These are phyloP conservation scores for Amphipoea lucens DNA, from an alignment of 2,888 invertebrate genomes.

Conservation along the genomic window DNA sequence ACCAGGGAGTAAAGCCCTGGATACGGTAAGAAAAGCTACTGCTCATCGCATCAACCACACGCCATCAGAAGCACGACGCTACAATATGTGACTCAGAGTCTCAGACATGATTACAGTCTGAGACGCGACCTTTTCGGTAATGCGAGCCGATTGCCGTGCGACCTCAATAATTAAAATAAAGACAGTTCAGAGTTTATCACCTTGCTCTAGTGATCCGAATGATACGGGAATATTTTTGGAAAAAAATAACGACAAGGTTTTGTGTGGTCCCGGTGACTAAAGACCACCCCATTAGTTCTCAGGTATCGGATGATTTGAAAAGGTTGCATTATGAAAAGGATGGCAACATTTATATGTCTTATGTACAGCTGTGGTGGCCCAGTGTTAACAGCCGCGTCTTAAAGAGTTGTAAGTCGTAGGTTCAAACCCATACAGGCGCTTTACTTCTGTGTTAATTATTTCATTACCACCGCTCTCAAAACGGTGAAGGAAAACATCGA, in stretches of 20 bases:
- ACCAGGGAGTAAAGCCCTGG: not conserved
- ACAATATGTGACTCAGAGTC: slow-evolving; percentile 74
- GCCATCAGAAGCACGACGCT: slow-evolving; percentile 55
- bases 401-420: no score
- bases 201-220: slow-evolving; percentile 41
- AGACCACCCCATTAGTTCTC: not conserved
- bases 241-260: not conserved
- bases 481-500: no score
- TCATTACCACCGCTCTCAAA: no score
- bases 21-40: not conserved
- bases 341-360: not conserved
- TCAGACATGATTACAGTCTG: slow-evolving; percentile 72
- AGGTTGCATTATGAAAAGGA: not conserved
- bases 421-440: no score
- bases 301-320: not conserved
- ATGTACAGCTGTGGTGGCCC: no score
- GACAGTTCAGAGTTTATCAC: slow-evolving; percentile 56
- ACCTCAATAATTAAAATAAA: slow-evolving; percentile 61
- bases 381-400: no score
- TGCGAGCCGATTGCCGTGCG: slow-evolving; percentile 61
- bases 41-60: slow-evolving; percentile 28
- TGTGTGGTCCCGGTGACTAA: not conserved
- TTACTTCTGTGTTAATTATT: no score
- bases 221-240: not conserved
- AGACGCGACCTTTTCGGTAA: slow-evolving; percentile 72